Evolutionary conservation across 2,888 invertebrate genomes (phyloP), one percentile per base, ranked within the genome.

Genomic region (Metacarcinus magister): DNA sequence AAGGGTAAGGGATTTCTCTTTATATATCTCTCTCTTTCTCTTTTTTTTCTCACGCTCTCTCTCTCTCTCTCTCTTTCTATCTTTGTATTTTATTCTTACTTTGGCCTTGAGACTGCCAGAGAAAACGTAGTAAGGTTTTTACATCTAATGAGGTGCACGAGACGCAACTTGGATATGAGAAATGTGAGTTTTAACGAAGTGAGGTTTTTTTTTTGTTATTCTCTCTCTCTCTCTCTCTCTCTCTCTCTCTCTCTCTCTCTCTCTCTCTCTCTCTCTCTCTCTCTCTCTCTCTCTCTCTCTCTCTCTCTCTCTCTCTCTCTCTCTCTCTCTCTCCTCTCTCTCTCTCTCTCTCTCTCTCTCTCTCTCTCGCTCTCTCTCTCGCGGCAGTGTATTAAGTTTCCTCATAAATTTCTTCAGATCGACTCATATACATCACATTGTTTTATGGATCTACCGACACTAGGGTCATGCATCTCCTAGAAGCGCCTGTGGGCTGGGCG

Each of bases 331-430:
- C 43, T 89, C 32, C 23, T 44, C 44, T 44, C 91, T 46, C 44
- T 91, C 43, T 91, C 91, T 46, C 91, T 46, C 91, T 43, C 91
- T 46, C 43, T 91, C 91, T 91, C 43, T 39, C 91, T 91, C 82
- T 82, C 82, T 28, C 82, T 82, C 82, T 82, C 28, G 5, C 82
- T n/a, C 82, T 82, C 82, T 82, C 82, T n/a, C 91, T 23, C 46
- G 7, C 46, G 91, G 43, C 91, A 91, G 44, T 91, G 91, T 91
- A 91, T 91, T 91, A 91, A 91, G 91, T 46, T 46, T 46, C 44
- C 44, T 91, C 91, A 91, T 91, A 91, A 91, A 91, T 91, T 91
- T n/a, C 91, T 46, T 91, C 91, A 91, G 91, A 91, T 91, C 91
- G 91, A 91, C 44, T 91, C 91, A 46, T 91, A 91, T 91, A 91